Conservation (phyloP, 2,888 invertebrate species). For the Candidula unifasciata region DNA sequence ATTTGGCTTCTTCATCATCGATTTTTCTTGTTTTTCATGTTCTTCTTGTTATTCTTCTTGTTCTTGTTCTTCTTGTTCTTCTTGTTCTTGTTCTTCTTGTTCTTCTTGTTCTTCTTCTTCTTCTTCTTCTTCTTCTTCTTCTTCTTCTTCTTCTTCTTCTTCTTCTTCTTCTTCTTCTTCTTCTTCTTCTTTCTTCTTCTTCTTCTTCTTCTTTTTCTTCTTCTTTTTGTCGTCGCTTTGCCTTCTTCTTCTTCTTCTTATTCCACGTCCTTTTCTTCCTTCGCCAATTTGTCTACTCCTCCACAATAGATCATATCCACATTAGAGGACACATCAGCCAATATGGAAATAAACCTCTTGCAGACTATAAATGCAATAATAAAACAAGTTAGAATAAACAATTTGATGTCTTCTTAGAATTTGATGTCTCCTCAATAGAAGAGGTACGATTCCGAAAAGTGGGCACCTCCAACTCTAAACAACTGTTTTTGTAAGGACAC, state of each 20-base stretch:
- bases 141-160: neutral
- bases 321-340: too few relatives aligned
- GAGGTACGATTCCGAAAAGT: too few relatives aligned
- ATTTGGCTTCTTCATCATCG: too few relatives aligned
- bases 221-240: neutral
- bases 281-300: neutral
- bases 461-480: too few relatives aligned
- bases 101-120: neutral
- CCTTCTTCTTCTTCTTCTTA: too few relatives aligned
- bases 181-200: neutral
- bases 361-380: too few relatives aligned
- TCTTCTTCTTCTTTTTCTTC: conserved; percentile 5
- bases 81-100: neutral
- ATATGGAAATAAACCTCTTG: too few relatives aligned
- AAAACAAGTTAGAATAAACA: too few relatives aligned
- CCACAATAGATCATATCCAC: too few relatives aligned
- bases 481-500: too few relatives aligned
- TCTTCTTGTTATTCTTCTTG: neutral
- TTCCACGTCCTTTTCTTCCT: neutral
- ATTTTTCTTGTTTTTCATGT: neutral
- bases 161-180: neutral
- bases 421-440: too few relatives aligned
- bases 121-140: neutral
- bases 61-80: neutral
- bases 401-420: too few relatives aligned